Conservation (phyloP, 2,888 invertebrate genomes). For the Eristalis pertinax region DNA sequence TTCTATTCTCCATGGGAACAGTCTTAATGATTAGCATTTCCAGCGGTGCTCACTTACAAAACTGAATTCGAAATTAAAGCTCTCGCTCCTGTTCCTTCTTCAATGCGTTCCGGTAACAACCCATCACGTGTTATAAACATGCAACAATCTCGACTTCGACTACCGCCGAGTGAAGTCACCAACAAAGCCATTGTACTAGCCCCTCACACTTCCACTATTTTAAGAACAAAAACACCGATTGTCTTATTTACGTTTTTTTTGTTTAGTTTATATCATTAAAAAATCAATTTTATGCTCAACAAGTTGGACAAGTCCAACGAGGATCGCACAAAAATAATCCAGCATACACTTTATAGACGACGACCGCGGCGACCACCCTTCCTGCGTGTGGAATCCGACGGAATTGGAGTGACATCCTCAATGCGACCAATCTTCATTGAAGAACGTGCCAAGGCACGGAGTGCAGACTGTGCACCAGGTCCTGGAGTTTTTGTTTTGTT, state of each 20-base stretch:
- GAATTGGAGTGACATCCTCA: slow-evolving; percentile 99
- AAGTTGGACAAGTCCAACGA: slow-evolving; percentile 21
- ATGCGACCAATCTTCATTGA: slow-evolving; percentile 99
- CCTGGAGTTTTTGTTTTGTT: slow-evolving; percentile 99
- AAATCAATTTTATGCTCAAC: slow-evolving; percentile 47
- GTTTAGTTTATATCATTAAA: slow-evolving; percentile 67
- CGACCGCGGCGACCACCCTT: slow-evolving; percentile 99
- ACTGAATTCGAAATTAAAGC: no score
- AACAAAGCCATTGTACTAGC: neutral
- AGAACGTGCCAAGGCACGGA: slow-evolving; percentile 98
- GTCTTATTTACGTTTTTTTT: slow-evolving; percentile 34
- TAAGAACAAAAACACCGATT: slow-evolving; percentile 9
- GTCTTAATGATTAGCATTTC: no score
- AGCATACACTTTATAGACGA: slow-evolving; percentile 89
- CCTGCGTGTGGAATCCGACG: slow-evolving; percentile 99
- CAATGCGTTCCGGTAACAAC: no score
- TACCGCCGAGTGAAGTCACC: neutral
- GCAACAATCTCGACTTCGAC: no score
- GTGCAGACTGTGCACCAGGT: slow-evolving; percentile 98
- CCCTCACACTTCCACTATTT: neutral
- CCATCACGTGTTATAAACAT: no score
- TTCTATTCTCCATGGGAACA: no score
- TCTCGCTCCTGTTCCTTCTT: no score
- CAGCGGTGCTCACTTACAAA: no score
- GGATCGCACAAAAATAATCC: slow-evolving; percentile 60